Base-by-base conservation (phyloP, 2,797 vertebrate genomes). In the Chiloscyllium punctatum region DNA sequence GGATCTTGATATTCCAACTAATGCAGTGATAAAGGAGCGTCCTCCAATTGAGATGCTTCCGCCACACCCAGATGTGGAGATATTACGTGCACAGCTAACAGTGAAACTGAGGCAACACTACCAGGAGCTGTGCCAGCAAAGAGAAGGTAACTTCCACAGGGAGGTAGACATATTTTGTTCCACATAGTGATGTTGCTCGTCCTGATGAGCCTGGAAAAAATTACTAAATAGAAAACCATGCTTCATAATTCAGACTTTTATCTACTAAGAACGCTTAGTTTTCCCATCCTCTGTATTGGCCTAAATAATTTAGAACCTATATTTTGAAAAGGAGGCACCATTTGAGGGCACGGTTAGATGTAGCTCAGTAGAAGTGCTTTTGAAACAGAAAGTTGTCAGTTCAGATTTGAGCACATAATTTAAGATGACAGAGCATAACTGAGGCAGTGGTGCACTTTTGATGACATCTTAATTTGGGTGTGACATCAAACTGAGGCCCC, bases 1-100 rank as follows among this genome's bases (percentile, higher is more conserved):
- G 99, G 99, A 99, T 96, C 97, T 99, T 97, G 99, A 99, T 57
- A 96, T 99, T 94, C 99, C 99, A 97, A 99, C 99, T 87, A 99
- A 99, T 0, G 99, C 98, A 0, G 98, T 99, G 96, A 99, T 99
- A 96, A 98, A 98, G 96, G 98, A 99, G 96, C 97, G 97, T 8
- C 97, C 98, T 4, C 98, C 98, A 0, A 98, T 98, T 0, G 97
- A 98, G 96, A 97, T 98, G 96, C 97, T 99, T 96, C 98, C 98
- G 57, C 98, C 99, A 0, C 99, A 99, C 96, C 99, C 99, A 0
- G 99, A 99, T 96, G 99, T 99, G 8, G 99, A 99, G 96, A 97
- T 99, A 95, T 98, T 98, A 95, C 98, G 99, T 62, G 98, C 99
- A 7, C 99, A 99, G 97, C 98, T 99, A 96, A 98, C 99, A 96